Percentiles rank a stretch among this genome's conserved stretches.
Conservation (phyloP, 2,113 vertebrate species). For the Leptodactylus fuscus region DNA sequence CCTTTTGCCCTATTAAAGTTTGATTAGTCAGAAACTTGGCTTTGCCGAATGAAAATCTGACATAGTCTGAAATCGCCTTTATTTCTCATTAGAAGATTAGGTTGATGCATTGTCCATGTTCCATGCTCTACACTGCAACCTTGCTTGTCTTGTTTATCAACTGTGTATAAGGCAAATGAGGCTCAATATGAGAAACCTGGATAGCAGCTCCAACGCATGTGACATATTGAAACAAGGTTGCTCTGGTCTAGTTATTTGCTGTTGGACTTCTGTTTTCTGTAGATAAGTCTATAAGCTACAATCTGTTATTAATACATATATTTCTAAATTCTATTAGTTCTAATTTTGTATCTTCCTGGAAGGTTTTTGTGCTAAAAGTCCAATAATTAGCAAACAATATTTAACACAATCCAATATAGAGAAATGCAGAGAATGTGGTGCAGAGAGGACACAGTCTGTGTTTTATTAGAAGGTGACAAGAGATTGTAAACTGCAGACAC, state of each 20-base stretch:
- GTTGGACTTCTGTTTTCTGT: too few relatives aligned
- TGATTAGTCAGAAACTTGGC: too few relatives aligned
- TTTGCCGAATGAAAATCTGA: too few relatives aligned
- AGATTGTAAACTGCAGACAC: background rate
- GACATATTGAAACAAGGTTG: background rate
- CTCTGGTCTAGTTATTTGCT: background rate
- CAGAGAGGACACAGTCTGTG: constrained; percentile 1
- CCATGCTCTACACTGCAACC: background rate
- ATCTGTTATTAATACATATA: background rate
- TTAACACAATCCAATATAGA: background rate
- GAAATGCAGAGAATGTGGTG: background rate
- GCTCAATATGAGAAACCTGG: background rate
- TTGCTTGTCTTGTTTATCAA: background rate
- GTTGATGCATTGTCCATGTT: background rate
- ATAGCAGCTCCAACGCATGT: background rate
- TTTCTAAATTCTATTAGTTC: background rate
- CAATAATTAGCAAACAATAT: background rate
- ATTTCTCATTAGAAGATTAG: too few relatives aligned
- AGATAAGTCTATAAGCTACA: background rate
- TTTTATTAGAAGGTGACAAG: constrained; percentile 23
- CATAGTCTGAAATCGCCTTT: too few relatives aligned
- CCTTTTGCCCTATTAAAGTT: too few relatives aligned
- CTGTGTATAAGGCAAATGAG: background rate
- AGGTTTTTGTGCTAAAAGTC: background rate
- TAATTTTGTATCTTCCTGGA: constrained; percentile 11